Conservation (phyloP, 1,140 invertebrate species). For the Zaprionus nigranus region DNA sequence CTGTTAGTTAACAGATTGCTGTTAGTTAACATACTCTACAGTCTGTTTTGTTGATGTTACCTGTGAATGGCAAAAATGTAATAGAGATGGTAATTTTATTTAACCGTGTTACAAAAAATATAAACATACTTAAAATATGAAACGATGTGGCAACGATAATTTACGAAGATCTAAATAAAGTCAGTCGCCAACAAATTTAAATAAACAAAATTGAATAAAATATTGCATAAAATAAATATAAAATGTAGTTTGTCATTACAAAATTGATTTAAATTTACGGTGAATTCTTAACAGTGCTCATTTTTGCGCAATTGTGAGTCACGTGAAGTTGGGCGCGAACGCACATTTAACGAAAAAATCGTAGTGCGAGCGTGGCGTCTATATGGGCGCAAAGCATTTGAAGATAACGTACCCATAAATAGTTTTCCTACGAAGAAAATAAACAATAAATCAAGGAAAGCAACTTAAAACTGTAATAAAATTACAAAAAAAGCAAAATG, state of each 20-base stretch:
- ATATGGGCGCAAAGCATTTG: conserved; percentile 64
- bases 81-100: not conserved
- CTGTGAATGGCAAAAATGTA: not conserved
- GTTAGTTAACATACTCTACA: conserved; percentile 19
- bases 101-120: not conserved
- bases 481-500: conserved; percentile 47
- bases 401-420: conserved; percentile 56
- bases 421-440: not conserved
- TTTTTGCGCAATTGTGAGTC: conserved; percentile 6
- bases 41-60: no score
- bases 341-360: conserved; percentile 12
- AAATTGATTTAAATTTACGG: no score
- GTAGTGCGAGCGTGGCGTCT: conserved; percentile 65
- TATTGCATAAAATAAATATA: not conserved
- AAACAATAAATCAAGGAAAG: not conserved
- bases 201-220: not conserved
- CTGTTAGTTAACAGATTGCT: conserved; percentile 27
- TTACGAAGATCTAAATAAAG: no score
- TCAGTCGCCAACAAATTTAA: not conserved
- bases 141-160: not conserved
- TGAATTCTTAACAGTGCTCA: not conserved
- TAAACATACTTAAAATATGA: not conserved
- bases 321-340: conserved; percentile 28
- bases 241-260: not conserved
- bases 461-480: conserved; percentile 2